Evolutionary conservation across 2,113 vertebrate genomes (phyloP).

Genomic region (Phaethornis superciliosus): DNA sequence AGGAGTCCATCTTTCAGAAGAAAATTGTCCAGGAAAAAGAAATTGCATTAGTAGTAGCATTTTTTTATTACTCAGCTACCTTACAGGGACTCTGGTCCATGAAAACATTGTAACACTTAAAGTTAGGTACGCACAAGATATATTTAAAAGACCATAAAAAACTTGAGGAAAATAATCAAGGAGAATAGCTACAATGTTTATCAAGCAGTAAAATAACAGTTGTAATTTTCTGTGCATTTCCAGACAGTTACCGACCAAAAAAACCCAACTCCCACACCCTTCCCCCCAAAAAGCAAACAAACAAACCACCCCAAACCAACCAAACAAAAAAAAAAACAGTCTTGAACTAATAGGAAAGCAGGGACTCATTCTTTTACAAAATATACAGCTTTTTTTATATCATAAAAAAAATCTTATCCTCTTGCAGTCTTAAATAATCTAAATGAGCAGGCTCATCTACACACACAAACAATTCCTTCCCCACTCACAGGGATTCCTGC

Average conservation of each 20-base stretch:
- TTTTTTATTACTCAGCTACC: neutral
- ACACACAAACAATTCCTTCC: neutral
- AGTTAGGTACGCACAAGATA: neutral
- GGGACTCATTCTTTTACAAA: neutral
- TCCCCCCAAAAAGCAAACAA: too few relatives aligned
- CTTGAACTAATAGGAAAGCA: neutral
- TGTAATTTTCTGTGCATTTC: neutral
- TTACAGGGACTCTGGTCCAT: neutral
- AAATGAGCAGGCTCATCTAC: neutral
- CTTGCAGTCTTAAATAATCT: neutral
- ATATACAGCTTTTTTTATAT: neutral
- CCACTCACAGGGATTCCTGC: neutral
- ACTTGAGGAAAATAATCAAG: neutral
- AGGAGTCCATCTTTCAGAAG: neutral
- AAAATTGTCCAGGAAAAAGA: neutral
- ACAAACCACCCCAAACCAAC: too few relatives aligned
- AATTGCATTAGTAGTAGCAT: neutral
- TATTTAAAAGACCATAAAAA: neutral
- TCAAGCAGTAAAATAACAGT: neutral
- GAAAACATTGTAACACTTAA: neutral
- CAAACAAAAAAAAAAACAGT: neutral
- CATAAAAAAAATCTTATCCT: neutral
- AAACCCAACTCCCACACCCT: neutral
- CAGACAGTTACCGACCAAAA: neutral
- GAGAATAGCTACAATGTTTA: neutral